These are phyloP conservation scores for Rachycentron canadum DNA, from an alignment of 2,797 vertebrate species.

Conservation along the genomic window DNA sequence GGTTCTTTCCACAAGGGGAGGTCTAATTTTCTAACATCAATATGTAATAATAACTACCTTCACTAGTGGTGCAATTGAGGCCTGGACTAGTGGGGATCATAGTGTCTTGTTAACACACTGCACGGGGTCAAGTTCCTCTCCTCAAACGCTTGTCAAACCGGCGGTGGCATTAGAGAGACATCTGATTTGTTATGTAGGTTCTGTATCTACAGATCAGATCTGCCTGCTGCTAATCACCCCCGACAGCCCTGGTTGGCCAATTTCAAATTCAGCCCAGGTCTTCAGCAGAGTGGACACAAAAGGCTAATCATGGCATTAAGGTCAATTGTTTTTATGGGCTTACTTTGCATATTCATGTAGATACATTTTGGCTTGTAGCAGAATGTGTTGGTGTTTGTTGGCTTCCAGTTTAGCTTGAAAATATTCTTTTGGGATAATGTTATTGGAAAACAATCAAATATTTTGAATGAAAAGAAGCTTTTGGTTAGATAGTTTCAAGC, in stretches of 20 bases:
- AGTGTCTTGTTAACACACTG: conserved; percentile 71
- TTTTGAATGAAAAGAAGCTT: conserved; percentile 48
- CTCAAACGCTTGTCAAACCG: conserved; percentile 50
- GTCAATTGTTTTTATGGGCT: conserved; percentile 51
- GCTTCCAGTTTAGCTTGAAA: conserved; percentile 33
- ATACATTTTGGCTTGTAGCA: conserved; percentile 33
- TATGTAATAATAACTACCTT: conserved; percentile 73
- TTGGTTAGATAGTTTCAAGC: conserved; percentile 32
- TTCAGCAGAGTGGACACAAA: conserved; percentile 38
- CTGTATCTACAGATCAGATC: conserved; percentile 51
- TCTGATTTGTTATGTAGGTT: conserved; percentile 59
- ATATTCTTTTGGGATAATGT: conserved; percentile 39
- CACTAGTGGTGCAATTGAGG: conserved; percentile 71
- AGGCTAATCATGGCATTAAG: conserved; percentile 55
- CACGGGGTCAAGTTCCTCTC: conserved; percentile 71
- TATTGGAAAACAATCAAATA: conserved; percentile 39
- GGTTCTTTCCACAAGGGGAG: conserved; percentile 46
- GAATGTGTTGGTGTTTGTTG: conserved; percentile 38
- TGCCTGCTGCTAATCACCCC: conserved; percentile 49
- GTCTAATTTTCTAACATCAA: conserved; percentile 53
- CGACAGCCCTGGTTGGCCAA: conserved; percentile 40
- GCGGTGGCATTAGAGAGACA: conserved; percentile 48
- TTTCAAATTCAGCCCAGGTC: conserved; percentile 55
- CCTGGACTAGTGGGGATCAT: conserved; percentile 50
- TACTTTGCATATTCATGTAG: conserved; percentile 45